Evolutionary conservation across 1,140 invertebrate genomes (phyloP).

Genomic region (Palaemon carinicauda): DNA sequence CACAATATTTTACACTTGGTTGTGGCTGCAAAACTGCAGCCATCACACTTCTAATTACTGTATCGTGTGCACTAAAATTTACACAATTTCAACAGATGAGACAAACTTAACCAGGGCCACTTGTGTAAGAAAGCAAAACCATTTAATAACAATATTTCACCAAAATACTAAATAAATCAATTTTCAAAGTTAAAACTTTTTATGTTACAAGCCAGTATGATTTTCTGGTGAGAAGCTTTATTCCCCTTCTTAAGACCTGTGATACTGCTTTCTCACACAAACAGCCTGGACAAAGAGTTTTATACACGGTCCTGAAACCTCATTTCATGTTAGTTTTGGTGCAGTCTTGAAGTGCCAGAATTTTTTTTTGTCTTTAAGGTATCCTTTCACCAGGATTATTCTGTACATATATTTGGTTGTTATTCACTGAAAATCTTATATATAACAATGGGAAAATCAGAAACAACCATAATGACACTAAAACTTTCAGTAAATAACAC

Average conservation of each 20-base stretch:
- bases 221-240: not conserved
- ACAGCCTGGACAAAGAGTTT: slow-evolving; percentile 25
- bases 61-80: slow-evolving; percentile 48
- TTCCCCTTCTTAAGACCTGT: not conserved
- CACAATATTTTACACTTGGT: slow-evolving; percentile 53
- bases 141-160: not conserved
- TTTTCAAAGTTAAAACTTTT: not conserved
- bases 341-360: slow-evolving; percentile 40
- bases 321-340: slow-evolving; percentile 29
- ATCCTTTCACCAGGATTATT: slow-evolving; percentile 50
- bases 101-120: slow-evolving; percentile 35
- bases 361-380: slow-evolving; percentile 42
- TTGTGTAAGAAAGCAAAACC: slow-evolving; percentile 45
- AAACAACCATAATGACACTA: slow-evolving; percentile 53
- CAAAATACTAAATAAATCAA: slow-evolving; percentile 9
- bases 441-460: slow-evolving; percentile 52
- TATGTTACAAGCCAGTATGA: slow-evolving; percentile 14
- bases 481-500: slow-evolving; percentile 48
- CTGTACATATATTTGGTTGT: slow-evolving; percentile 48
- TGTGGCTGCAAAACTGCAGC: slow-evolving; percentile 41
- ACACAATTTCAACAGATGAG: slow-evolving; percentile 51
- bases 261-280: slow-evolving; percentile 42
- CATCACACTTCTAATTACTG: slow-evolving; percentile 49
- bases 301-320: slow-evolving; percentile 15
- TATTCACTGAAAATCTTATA: slow-evolving; percentile 50